Percentiles rank a stretch among this genome's conserved stretches.
Conservation (phyloP, 2,797 vertebrate species). For the Pipistrellus kuhlii region DNA sequence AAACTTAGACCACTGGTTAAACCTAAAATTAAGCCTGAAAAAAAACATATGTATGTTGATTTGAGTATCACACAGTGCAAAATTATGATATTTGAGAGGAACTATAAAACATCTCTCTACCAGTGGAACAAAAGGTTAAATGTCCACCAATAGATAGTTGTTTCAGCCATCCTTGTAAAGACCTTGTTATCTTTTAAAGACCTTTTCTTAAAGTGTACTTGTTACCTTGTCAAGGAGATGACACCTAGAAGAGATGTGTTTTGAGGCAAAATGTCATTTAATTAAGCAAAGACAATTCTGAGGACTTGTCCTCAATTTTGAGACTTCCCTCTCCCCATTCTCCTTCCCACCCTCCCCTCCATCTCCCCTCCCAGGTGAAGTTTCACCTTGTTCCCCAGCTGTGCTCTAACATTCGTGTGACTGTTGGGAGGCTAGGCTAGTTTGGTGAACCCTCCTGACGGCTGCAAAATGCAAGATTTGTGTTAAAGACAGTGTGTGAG, state of each 20-base stretch:
- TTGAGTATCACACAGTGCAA: neutral
- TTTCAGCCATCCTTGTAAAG: neutral
- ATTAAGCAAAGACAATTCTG: neutral
- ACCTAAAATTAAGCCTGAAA: conserved; percentile 34
- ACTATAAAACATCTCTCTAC: neutral
- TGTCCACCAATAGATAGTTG: neutral
- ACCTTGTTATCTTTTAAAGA: neutral
- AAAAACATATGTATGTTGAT: neutral
- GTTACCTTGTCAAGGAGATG: neutral
- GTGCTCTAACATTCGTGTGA: neutral
- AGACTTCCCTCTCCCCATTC: neutral
- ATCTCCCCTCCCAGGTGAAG: neutral
- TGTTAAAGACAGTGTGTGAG: neutral
- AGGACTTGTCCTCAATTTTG: neutral
- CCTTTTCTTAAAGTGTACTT: neutral
- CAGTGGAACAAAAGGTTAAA: neutral
- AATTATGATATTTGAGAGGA: neutral
- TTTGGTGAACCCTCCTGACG: neutral
- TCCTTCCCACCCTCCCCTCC: neutral
- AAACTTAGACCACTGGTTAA: conserved; percentile 34
- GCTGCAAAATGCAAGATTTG: neutral
- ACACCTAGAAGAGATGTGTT: neutral
- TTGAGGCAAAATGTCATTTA: neutral
- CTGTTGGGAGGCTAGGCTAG: neutral
- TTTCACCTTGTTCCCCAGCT: neutral